Conservation (phyloP, 2,797 vertebrate species). For the Acrossocheilus fasciatus region DNA sequence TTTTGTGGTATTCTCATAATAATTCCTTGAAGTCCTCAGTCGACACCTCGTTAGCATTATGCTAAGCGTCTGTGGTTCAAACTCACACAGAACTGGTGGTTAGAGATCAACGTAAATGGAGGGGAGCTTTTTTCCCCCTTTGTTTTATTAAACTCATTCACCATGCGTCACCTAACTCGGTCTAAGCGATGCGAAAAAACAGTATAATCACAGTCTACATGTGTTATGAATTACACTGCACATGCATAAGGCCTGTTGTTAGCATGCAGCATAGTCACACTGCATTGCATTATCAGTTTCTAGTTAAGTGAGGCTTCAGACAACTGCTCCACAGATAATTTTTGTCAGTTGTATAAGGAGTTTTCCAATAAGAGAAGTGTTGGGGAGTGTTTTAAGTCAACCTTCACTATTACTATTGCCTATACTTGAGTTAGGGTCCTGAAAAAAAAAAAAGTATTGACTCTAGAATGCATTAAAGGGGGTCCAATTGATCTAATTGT, state of each 20-base stretch:
- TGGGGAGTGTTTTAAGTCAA: not conserved
- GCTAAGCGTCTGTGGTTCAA: conserved; percentile 58
- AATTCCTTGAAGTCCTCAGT: conserved; percentile 68
- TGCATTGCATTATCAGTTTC: conserved; percentile 35
- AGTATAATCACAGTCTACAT: conserved; percentile 19
- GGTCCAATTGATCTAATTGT: not conserved
- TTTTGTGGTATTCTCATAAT: conserved; percentile 61
- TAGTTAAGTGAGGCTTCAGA: conserved; percentile 17
- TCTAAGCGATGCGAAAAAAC: conserved; percentile 34
- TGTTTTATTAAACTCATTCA: conserved; percentile 38
- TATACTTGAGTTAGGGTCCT: too few relatives aligned
- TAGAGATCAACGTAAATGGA: conserved; percentile 31
- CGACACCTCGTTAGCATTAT: conserved; percentile 68
- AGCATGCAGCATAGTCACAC: conserved; percentile 1
- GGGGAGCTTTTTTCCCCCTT: not conserved
- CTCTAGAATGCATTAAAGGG: not conserved
- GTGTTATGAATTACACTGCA: conserved; percentile 35
- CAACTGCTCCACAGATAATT: conserved; percentile 33
- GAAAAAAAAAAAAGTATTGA: not conserved
- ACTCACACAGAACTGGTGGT: conserved; percentile 44
- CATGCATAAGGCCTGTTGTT: conserved; percentile 4
- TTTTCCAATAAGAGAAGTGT: not conserved
- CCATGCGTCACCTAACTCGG: conserved; percentile 23
- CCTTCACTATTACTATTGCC: not conserved
- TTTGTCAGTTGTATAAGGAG: not conserved